Percentiles rank a stretch among this genome's conserved stretches.
phyloP scores from a whole-genome alignment of 2,113 vertebrate genomes.

The Mesembrinibis cayennensis region DNA sequence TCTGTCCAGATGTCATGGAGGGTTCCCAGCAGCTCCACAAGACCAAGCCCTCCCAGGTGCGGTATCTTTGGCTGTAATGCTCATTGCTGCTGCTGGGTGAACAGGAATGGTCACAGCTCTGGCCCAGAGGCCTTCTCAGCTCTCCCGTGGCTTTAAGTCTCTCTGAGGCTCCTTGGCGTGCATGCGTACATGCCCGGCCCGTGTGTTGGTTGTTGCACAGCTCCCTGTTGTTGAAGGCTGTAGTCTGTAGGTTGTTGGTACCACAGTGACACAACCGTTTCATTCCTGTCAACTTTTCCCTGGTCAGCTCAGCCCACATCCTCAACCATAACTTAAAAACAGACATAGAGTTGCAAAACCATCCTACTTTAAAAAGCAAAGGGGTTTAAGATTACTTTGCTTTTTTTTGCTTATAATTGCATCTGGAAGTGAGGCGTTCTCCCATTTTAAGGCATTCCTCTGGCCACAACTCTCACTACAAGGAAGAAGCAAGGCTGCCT shows the following conservation, averaged over 20 bases:
- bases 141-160: neutral
- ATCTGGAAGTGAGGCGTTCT: neutral
- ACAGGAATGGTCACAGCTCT: neutral
- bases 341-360: neutral
- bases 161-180: neutral
- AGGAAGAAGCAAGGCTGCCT: neutral
- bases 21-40: neutral
- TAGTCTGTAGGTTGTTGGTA: neutral
- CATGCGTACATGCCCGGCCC: rapidly evolving
- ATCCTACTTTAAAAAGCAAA: neutral
- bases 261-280: neutral
- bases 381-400: neutral
- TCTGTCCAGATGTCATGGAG: neutral
- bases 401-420: neutral
- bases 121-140: neutral
- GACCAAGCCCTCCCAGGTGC: neutral
- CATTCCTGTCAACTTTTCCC: neutral
- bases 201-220: neutral
- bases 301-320: neutral
- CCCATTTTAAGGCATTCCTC: neutral
- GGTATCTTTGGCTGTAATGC: neutral
- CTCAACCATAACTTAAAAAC: neutral
- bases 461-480: neutral
- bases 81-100: neutral
- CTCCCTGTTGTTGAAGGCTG: neutral